These are phyloP conservation scores for Pavo muticus DNA, from an alignment of 2,113 vertebrate genomes.

Conservation along the genomic window DNA sequence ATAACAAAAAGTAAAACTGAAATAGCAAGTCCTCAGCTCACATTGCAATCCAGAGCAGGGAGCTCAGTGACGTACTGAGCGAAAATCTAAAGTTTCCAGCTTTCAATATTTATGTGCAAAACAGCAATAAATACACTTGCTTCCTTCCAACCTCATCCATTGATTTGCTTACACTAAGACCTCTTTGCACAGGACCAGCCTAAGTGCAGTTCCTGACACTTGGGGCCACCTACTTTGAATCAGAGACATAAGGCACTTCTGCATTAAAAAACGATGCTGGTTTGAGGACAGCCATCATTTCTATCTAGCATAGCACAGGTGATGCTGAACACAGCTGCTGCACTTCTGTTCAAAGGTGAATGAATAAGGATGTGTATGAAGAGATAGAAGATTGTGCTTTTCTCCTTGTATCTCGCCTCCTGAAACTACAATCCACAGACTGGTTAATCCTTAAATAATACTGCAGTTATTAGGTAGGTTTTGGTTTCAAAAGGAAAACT, in stretches of 20 bases:
- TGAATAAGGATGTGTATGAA: background rate
- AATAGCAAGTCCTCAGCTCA: background rate
- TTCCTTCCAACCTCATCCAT: background rate
- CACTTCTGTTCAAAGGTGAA: background rate
- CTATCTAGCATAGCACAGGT: background rate
- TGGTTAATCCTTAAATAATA: background rate
- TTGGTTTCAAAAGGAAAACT: background rate
- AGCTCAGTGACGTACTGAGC: background rate
- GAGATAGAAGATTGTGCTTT: background rate
- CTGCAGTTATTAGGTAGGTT: background rate
- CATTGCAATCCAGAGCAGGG: background rate
- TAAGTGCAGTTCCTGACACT: background rate
- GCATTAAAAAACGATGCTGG: background rate
- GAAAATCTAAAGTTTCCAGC: constrained; percentile 32
- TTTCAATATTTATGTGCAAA: background rate
- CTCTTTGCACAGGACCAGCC: background rate
- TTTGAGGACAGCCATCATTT: background rate
- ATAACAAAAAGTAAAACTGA: background rate
- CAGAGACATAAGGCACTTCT: background rate
- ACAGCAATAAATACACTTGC: background rate
- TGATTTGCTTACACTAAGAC: background rate
- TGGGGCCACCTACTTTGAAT: background rate
- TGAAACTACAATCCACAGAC: background rate
- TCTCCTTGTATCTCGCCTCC: background rate
- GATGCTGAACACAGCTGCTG: background rate